Evolutionary conservation across 2,888 invertebrate genomes (phyloP), one percentile per base, ranked within the genome.

Genomic region (Taphrorychus bicolor): DNA sequence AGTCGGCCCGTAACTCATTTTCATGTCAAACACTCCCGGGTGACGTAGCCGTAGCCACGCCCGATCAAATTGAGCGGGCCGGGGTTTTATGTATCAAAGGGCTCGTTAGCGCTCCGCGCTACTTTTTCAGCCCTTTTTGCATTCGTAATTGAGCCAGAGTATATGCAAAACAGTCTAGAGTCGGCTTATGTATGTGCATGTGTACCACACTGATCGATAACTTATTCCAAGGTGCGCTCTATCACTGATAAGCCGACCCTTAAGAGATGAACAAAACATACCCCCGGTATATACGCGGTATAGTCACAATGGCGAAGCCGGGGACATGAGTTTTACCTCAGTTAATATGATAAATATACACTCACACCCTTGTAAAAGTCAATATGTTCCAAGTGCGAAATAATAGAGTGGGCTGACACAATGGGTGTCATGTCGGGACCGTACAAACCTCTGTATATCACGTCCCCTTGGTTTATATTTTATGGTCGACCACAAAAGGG

Each of bases 381-480:
- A 81, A 81, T 80, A 78, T 78, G 80, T 80, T 79, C 77, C 75
- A 81, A 81, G 79, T 80, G 79, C 77, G 73, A 79, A 78, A 81
- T 81, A 81, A 81, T 81, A 77, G 80, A 80, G 80, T 81, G 75
- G 79, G 77, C 78, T 74, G 75, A 72, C 64, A 81, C 81, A 82
- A 82, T 81, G 74, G 79, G 78, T 80, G 80, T 80, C 81, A 80
- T 78, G 79, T 79, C 79, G 76, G 75, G 61, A 19, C 59, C 69
- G 57, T 45, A 45, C 72, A 69, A 72, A 71, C 73, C 73, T 72
- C 69, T 70, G 64, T 67, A 45, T 66, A 66, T 66, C 48, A 49
- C 41, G 66, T 48, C 62, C 59, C 67, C 62, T 49, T 58, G 52
- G 53, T 22, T 9, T 66, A 49, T 24, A 69, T 67, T 69, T 73